These are phyloP conservation scores for Dipus sagitta DNA, from an alignment of 2,797 vertebrate genomes.

Conservation along the genomic window DNA sequence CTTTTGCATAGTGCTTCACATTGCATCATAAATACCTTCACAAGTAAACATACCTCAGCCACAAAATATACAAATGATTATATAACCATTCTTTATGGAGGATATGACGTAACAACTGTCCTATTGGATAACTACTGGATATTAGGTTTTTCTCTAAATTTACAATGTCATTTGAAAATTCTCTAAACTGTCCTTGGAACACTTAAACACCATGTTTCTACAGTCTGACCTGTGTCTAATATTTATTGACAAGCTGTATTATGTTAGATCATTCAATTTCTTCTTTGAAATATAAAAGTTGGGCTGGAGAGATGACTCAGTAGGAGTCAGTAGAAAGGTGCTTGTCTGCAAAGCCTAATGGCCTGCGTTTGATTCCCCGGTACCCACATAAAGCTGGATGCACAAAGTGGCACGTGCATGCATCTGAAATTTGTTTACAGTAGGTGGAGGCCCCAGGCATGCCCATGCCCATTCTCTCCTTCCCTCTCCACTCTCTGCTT, in stretches of 20 bases:
- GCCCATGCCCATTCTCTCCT: too few species aligned
- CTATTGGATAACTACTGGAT: background rate
- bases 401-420: too few species aligned
- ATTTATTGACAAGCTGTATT: conserved; percentile 39
- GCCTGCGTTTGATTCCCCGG: too few species aligned
- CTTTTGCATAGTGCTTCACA: conserved; percentile 27
- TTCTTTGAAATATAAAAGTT: background rate
- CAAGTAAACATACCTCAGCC: conserved; percentile 39
- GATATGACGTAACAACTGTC: conserved; percentile 9
- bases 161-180: conserved; percentile 11
- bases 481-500: too few species aligned
- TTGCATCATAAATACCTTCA: conserved; percentile 28
- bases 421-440: too few species aligned
- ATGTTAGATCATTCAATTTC: background rate
- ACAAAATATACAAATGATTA: conserved; percentile 16
- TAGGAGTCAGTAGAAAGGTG: too few species aligned
- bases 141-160: conserved; percentile 31
- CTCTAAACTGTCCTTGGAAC: conserved; percentile 36
- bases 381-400: too few species aligned
- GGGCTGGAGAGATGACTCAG: too few species aligned
- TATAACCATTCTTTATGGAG: conserved; percentile 15
- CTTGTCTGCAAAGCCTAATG: too few species aligned
- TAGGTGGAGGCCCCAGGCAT: too few species aligned
- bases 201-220: conserved; percentile 7
- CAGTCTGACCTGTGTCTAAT: conserved; percentile 26